A percentile compares a stretch with the other conserved stretches of the same genome.
These are phyloP conservation scores for Enteromius argenteus DNA, from an alignment of 2,797 vertebrate species.

Conservation along the genomic window DNA sequence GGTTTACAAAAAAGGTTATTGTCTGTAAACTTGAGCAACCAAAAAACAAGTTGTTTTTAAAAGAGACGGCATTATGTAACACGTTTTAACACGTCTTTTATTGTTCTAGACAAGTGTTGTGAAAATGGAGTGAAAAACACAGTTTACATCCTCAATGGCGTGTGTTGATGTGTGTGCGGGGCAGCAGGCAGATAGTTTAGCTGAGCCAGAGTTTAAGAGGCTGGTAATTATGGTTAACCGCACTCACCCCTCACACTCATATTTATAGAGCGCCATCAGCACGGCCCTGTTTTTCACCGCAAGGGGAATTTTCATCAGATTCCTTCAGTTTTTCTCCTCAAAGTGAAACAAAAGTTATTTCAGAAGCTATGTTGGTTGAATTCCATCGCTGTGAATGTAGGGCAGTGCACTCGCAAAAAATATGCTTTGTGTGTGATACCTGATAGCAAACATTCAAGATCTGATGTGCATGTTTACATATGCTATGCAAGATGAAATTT, in stretches of 20 bases:
- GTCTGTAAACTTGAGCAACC: constrained; percentile 20
- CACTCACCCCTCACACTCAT: constrained; percentile 77
- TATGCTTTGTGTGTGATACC: constrained; percentile 2
- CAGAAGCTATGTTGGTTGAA: constrained; percentile 23
- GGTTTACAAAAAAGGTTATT: constrained; percentile 18
- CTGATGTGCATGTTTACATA: background rate
- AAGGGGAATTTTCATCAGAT: constrained; percentile 63
- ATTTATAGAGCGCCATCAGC: constrained; percentile 81
- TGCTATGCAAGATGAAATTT: background rate
- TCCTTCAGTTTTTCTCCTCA: constrained; percentile 69
- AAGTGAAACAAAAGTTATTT: constrained; percentile 78
- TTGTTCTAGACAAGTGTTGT: constrained; percentile 70
- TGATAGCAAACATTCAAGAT: background rate
- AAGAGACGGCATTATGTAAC: constrained; percentile 65
- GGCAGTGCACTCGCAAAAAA: background rate
- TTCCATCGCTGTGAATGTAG: constrained; percentile 45
- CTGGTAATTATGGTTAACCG: constrained; percentile 84
- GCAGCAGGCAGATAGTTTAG: constrained; percentile 76
- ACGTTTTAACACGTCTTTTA: constrained; percentile 66
- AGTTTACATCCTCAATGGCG: constrained; percentile 69
- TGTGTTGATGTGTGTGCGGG: constrained; percentile 60
- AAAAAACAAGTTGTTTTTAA: constrained; percentile 52
- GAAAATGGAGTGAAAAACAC: constrained; percentile 69
- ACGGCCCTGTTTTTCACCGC: constrained; percentile 64
- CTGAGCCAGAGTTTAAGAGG: constrained; percentile 75